phyloP scores from a whole-genome alignment of 2,888 invertebrate species.

The Andrena hattorfiana region DNA sequence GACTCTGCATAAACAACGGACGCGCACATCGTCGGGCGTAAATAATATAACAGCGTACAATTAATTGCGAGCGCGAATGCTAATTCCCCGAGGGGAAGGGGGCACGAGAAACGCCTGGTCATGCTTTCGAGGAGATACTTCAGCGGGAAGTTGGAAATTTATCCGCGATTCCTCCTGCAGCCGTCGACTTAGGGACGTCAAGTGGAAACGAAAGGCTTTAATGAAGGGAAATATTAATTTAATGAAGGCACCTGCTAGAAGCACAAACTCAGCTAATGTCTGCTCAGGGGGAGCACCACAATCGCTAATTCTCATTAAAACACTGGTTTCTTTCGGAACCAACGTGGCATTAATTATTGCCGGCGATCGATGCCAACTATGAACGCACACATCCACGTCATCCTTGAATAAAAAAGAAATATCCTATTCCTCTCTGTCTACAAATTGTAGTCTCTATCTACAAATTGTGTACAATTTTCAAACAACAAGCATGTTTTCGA shows the following conservation, averaged over 20 bases:
- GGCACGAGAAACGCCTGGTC: background rate
- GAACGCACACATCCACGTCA: too few species aligned
- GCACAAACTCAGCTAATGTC: background rate
- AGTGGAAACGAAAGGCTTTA: constrained; percentile 11
- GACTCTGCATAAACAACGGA: background rate
- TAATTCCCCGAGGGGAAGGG: background rate
- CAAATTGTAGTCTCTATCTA: too few species aligned
- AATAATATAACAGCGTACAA: constrained; percentile 19
- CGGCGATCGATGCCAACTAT: too few species aligned
- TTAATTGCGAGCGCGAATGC: background rate
- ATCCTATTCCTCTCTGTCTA: too few species aligned
- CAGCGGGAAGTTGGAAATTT: background rate
- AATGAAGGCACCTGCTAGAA: background rate
- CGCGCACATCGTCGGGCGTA: background rate
- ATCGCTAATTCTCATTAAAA: background rate
- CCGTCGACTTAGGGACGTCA: background rate
- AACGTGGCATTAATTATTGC: too few species aligned
- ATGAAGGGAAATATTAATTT: background rate
- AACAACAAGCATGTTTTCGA: too few species aligned
- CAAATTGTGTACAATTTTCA: too few species aligned
- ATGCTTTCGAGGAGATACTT: background rate
- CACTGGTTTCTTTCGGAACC: background rate
- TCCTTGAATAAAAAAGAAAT: too few species aligned
- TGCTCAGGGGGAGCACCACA: too few species aligned
- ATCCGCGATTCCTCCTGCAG: background rate